Conservation (phyloP, 1,140 invertebrate genomes). For the Lasaia peninsularis region DNA sequence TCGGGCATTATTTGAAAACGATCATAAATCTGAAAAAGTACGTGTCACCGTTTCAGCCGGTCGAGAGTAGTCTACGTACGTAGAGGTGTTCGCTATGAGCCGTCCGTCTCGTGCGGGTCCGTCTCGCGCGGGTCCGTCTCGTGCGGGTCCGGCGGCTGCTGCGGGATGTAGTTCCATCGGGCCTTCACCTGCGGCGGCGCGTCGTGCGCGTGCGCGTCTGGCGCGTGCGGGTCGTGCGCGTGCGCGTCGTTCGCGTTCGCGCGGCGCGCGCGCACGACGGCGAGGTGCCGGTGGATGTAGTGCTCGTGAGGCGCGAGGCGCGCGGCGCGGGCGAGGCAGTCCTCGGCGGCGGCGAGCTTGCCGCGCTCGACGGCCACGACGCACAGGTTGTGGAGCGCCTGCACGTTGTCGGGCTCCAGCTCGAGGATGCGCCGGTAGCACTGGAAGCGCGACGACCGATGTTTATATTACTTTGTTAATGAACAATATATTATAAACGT, state of each 20-base stretch:
- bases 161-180: constrained; percentile 69
- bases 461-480: too few relatives aligned
- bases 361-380: constrained; percentile 96
- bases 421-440: constrained; percentile 93
- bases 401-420: constrained; percentile 93
- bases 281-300: constrained; percentile 92
- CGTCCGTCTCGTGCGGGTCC: constrained; percentile 60
- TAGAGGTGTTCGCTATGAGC: constrained; percentile 40
- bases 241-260: constrained; percentile 36
- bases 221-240: constrained; percentile 17
- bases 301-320: constrained; percentile 90
- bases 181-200: constrained; percentile 46
- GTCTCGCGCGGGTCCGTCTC: constrained; percentile 61
- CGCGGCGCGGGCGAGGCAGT: constrained; percentile 89
- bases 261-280: constrained; percentile 88
- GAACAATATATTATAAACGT: too few relatives aligned
- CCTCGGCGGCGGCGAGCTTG: constrained; percentile 87
- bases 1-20: too few relatives aligned
- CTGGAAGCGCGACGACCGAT: too few relatives aligned
- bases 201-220: constrained; percentile 20
- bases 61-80: not conserved
- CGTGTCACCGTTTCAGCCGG: too few relatives aligned
- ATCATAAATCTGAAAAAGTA: too few relatives aligned
- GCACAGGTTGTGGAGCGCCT: constrained; percentile 96
- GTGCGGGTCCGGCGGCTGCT: constrained; percentile 65